phyloP scores from a whole-genome alignment of 2,113 vertebrate genomes.

The Chloebia gouldiae region DNA sequence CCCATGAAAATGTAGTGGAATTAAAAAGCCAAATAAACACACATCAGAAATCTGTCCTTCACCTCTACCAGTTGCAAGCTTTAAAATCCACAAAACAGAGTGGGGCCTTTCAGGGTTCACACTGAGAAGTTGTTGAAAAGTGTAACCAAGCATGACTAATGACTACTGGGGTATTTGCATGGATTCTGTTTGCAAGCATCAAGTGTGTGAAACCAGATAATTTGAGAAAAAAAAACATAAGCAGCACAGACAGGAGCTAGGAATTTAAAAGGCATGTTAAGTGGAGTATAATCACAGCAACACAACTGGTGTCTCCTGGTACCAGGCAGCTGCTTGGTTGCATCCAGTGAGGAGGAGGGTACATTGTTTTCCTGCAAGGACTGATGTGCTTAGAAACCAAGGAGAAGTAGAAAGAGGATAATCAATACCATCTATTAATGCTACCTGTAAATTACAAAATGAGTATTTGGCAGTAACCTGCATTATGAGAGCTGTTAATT shows the following conservation, averaged over 20 bases:
- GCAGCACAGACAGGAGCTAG: background rate
- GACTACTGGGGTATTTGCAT: constrained; percentile 10
- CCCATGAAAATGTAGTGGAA: background rate
- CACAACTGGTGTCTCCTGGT: background rate
- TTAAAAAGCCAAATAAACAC: background rate
- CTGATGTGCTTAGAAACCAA: background rate
- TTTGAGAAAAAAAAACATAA: background rate
- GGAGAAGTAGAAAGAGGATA: background rate
- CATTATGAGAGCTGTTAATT: background rate
- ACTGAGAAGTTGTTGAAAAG: constrained; percentile 44
- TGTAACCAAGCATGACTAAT: constrained; percentile 45
- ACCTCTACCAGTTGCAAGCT: background rate
- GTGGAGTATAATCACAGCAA: background rate
- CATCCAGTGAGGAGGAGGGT: background rate
- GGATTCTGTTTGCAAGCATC: constrained; percentile 27
- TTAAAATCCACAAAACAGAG: background rate
- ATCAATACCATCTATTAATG: background rate
- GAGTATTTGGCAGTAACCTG: background rate
- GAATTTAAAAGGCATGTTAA: background rate
- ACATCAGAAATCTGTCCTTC: background rate
- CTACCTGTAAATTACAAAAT: background rate
- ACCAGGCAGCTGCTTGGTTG: background rate
- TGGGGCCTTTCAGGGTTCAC: background rate
- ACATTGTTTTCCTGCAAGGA: background rate
- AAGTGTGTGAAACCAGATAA: background rate